A percentile compares a stretch with the other conserved stretches of the same genome.
Conservation (phyloP, 1,140 invertebrate genomes). For the Meloidogyne floridensis region DNA sequence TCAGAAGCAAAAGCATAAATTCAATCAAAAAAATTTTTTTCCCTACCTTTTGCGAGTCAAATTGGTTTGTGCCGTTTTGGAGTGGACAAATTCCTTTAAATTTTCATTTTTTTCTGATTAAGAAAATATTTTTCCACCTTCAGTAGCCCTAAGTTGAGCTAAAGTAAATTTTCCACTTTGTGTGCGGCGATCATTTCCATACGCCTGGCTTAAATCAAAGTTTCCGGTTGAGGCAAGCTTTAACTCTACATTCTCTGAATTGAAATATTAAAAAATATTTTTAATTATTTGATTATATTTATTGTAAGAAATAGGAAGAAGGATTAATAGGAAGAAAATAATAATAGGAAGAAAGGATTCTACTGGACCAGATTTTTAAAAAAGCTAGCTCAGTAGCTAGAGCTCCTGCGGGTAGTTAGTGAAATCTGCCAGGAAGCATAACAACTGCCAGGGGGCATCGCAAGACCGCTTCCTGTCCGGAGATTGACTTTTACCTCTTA, state of each 20-base stretch:
- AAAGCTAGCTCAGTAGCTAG: too few species aligned
- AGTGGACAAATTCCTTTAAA: conserved; percentile 60
- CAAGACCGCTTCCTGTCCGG: too few species aligned
- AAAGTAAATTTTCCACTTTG: conserved; percentile 62
- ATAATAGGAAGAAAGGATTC: too few species aligned
- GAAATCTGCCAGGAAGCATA: too few species aligned
- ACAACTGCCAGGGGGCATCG: too few species aligned
- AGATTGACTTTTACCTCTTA: too few species aligned
- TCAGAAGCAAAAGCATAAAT: conserved; percentile 23
- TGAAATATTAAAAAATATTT: too few species aligned
- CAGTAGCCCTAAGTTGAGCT: conserved; percentile 62
- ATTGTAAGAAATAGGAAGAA: too few species aligned
- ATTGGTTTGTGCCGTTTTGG: conserved; percentile 61
- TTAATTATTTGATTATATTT: too few species aligned
- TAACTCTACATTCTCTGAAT: conserved; percentile 17
- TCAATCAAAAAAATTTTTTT: conserved; percentile 14
- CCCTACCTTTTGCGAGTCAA: conserved; percentile 60
- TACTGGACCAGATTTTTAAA: too few species aligned
- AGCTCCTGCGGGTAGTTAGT: too few species aligned
- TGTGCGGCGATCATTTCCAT: conserved; percentile 46
- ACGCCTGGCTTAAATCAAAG: conserved; percentile 15
- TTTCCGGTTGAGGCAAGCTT: conserved; percentile 43
- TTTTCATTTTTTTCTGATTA: not conserved
- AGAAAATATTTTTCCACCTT: conserved; percentile 42
- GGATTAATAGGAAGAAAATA: too few species aligned